These are phyloP conservation scores for Marasmarcha lunaedactyla DNA, from an alignment of 2,888 invertebrate species.

Conservation along the genomic window DNA sequence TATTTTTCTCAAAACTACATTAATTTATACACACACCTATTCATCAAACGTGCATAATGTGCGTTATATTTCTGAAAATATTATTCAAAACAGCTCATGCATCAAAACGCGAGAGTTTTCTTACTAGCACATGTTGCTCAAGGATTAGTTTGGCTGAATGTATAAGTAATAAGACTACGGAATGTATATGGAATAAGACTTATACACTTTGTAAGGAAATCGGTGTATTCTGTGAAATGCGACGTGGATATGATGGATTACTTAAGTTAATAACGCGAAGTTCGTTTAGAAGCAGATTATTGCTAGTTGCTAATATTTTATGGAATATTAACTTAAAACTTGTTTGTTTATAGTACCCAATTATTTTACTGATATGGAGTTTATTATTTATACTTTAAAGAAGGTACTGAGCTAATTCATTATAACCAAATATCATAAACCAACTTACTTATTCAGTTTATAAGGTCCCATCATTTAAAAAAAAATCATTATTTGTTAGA, in stretches of 20 bases:
- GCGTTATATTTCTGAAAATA: conserved; percentile 4
- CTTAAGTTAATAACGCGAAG: conserved; percentile 6
- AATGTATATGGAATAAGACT: not conserved
- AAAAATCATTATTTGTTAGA: no score
- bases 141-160: conserved; percentile 37
- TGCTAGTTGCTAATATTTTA: not conserved
- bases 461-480: no score
- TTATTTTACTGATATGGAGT: no score
- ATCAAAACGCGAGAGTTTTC: conserved; percentile 16
- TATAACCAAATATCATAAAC: no score
- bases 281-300: not conserved
- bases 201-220: not conserved
- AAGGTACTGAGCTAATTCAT: no score
- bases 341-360: no score
- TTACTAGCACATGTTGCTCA: conserved; percentile 15
- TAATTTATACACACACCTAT: no score
- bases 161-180: conserved; percentile 41
- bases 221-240: conserved; percentile 4
- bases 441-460: no score
- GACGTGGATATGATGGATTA: conserved; percentile 43
- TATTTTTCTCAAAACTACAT: no score
- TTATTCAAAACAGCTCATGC: conserved; percentile 25
- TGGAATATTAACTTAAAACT: no score
- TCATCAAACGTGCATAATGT: no score
- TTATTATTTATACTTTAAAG: no score